These are phyloP conservation scores for Drosophila conformis DNA, from an alignment of 2,888 invertebrate species.

Conservation along the genomic window DNA sequence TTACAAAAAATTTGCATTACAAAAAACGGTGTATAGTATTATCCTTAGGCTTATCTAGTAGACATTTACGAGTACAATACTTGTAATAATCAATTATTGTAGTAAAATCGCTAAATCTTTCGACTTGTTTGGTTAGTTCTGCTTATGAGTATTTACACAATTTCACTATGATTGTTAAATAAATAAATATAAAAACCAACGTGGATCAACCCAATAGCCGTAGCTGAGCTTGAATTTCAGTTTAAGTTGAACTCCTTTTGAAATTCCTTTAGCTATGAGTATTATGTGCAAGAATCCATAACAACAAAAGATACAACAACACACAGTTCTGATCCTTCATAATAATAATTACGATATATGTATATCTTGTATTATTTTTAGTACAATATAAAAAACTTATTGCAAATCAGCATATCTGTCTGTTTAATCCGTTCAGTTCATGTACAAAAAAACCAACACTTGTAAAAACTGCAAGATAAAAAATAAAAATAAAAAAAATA, in stretches of 20 bases:
- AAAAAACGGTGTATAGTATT: slow-evolving; percentile 42
- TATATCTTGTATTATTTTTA: background rate
- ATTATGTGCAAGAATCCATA: slow-evolving; percentile 7
- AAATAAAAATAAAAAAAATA: background rate
- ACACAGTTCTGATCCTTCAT: slow-evolving; percentile 5
- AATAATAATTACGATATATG: slow-evolving; percentile 31
- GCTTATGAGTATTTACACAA: slow-evolving; percentile 55
- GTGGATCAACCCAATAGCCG: slow-evolving; percentile 13
- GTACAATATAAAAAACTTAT: slow-evolving; percentile 44
- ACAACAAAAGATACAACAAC: slow-evolving; percentile 15
- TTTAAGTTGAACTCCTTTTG: slow-evolving; percentile 52
- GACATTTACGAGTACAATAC: slow-evolving; percentile 48
- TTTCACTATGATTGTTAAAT: slow-evolving; percentile 37
- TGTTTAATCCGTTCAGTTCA: slow-evolving; percentile 22
- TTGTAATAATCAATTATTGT: slow-evolving; percentile 53
- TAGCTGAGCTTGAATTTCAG: slow-evolving; percentile 53
- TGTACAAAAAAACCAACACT: slow-evolving; percentile 29
- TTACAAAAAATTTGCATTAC: slow-evolving; percentile 46
- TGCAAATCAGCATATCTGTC: slow-evolving; percentile 35
- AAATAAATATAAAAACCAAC: slow-evolving; percentile 4
- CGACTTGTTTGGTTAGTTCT: slow-evolving; percentile 26
- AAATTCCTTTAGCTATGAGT: slow-evolving; percentile 48
- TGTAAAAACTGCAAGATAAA: background rate
- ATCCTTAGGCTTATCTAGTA: slow-evolving; percentile 44
- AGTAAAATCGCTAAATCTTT: slow-evolving; percentile 62